phyloP scores from a whole-genome alignment of 2,113 vertebrate species.

The Urocolius indicus region DNA sequence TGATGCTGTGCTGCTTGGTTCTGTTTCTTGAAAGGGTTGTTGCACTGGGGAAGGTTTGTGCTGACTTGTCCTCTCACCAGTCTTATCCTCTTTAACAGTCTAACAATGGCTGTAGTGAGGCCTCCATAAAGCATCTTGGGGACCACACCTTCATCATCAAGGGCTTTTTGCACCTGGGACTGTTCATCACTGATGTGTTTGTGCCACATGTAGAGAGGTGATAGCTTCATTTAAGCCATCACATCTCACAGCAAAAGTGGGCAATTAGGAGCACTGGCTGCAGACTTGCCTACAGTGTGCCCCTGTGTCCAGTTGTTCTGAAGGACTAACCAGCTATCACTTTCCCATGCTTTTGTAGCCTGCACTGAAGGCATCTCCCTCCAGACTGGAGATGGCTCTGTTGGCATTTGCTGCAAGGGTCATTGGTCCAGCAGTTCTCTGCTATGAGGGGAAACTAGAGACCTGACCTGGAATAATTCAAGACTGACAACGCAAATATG shows the following conservation, averaged over 20 bases:
- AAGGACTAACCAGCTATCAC: neutral
- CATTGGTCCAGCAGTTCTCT: neutral
- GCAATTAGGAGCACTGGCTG: neutral
- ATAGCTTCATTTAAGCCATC: neutral
- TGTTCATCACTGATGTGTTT: neutral
- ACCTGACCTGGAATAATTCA: neutral
- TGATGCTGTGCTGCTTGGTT: neutral
- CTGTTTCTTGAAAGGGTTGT: neutral
- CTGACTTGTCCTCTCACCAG: neutral
- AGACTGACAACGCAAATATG: neutral
- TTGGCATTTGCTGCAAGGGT: neutral
- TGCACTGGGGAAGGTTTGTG: neutral
- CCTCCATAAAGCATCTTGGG: neutral
- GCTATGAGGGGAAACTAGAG: neutral
- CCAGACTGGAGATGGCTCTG: neutral
- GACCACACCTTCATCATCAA: neutral
- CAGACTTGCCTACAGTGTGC: neutral
- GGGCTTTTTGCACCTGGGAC: neutral
- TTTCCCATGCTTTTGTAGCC: neutral
- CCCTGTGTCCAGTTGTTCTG: neutral
- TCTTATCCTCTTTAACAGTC: neutral
- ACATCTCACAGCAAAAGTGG: neutral
- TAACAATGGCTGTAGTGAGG: neutral
- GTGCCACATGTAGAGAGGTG: neutral
- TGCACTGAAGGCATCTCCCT: neutral